These are phyloP conservation scores for Endotricha flammealis DNA, from an alignment of 2,888 invertebrate species.

Conservation along the genomic window DNA sequence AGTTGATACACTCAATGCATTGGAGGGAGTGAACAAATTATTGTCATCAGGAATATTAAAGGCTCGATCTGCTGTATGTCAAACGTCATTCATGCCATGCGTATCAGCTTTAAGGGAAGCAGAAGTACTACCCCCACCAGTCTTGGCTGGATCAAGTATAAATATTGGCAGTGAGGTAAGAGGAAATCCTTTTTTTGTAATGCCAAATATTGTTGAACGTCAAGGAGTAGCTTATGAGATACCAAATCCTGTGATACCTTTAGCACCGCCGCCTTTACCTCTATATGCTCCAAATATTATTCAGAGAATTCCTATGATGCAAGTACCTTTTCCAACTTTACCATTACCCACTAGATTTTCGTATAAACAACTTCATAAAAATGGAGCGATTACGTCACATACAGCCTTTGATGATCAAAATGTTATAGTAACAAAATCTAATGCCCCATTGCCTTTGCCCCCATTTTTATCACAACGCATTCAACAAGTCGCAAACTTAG, in stretches of 20 bases:
- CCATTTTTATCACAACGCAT: constrained; percentile 25
- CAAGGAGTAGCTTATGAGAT: no score
- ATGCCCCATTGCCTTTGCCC: constrained; percentile 24
- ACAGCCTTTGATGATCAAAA: constrained; percentile 26
- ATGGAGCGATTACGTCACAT: constrained; percentile 27
- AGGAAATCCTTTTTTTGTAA: no score
- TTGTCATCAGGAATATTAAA: constrained; percentile 28
- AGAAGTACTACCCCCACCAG: neutral
- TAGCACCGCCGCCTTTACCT: neutral
- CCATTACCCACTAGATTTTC: constrained; percentile 26
- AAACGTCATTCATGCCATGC: neutral
- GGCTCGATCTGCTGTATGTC: constrained; percentile 13
- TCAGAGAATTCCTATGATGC: constrained; percentile 1
- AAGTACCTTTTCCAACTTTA: constrained; percentile 11
- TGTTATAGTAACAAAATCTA: constrained; percentile 26
- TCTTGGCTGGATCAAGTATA: no score
- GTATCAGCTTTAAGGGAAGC: neutral
- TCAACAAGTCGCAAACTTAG: constrained; percentile 21
- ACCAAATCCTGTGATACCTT: no score
- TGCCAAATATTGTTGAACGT: no score
- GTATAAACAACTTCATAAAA: constrained; percentile 30
- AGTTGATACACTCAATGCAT: constrained; percentile 28
- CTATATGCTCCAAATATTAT: neutral
- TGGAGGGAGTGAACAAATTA: constrained; percentile 29
- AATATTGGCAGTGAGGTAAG: no score